These are phyloP conservation scores for Bombus balteatus DNA, from an alignment of 1,140 invertebrate genomes.

Conservation along the genomic window DNA sequence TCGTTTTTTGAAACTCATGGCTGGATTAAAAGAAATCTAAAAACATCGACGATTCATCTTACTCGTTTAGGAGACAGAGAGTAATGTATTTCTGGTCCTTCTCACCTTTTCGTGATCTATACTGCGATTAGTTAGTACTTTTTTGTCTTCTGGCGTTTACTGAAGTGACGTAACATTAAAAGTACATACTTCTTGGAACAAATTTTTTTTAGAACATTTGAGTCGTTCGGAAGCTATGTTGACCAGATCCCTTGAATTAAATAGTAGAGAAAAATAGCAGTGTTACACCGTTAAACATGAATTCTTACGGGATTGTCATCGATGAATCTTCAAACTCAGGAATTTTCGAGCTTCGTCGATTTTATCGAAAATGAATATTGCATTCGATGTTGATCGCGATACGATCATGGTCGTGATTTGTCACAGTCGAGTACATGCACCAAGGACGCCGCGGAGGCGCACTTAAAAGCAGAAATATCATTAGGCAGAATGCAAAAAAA, in stretches of 20 bases:
- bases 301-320: too few relatives aligned
- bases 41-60: not conserved
- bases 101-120: not conserved
- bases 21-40: not conserved
- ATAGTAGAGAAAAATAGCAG: too few relatives aligned
- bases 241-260: too few relatives aligned
- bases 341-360: not conserved
- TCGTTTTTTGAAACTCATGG: not conserved
- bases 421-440: slow-evolving; percentile 44
- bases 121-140: not conserved
- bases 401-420: slow-evolving; percentile 33
- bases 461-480: slow-evolving; percentile 16
- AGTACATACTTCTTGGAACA: too few relatives aligned
- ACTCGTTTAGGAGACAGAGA: not conserved
- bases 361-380: not conserved
- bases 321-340: not conserved
- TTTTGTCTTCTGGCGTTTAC: not conserved
- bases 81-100: not conserved
- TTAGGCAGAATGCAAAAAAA: slow-evolving; percentile 25
- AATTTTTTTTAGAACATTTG: too few relatives aligned
- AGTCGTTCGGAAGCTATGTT: too few relatives aligned
- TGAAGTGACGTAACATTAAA: too few relatives aligned
- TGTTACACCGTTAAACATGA: too few relatives aligned
- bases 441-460: slow-evolving; percentile 46
- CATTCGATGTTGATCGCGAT: slow-evolving; percentile 1